Evolutionary conservation across 1,140 invertebrate species (phyloP).

Genomic region (Cotesia vestalis): DNA sequence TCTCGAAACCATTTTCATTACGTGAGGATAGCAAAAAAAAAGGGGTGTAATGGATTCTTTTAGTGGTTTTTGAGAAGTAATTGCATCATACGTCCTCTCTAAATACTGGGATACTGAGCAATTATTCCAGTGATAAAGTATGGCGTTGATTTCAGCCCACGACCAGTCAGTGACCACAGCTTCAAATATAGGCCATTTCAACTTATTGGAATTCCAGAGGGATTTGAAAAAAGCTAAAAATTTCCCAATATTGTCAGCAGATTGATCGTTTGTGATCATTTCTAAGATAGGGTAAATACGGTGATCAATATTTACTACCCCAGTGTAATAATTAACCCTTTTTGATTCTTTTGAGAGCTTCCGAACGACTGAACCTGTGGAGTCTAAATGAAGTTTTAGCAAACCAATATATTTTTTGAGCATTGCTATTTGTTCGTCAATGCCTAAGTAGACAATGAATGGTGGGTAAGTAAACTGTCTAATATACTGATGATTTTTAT

Average conservation of each 20-base stretch:
- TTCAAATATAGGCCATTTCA: slow-evolving; percentile 26
- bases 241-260: slow-evolving; percentile 11
- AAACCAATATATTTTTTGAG: slow-evolving; percentile 14
- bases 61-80: background rate
- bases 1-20: slow-evolving; percentile 35
- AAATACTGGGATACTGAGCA: slow-evolving; percentile 27
- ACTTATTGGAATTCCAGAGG: background rate
- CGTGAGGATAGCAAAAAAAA: slow-evolving; percentile 25
- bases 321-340: slow-evolving; percentile 28
- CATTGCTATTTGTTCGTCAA: slow-evolving; percentile 15
- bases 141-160: slow-evolving; percentile 27
- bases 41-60: background rate
- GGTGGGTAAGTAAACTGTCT: slow-evolving; percentile 1
- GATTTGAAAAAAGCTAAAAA: slow-evolving; percentile 28
- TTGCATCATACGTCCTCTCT: background rate
- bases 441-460: slow-evolving; percentile 28
- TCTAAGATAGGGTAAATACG: slow-evolving; percentile 27
- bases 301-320: slow-evolving; percentile 9
- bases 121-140: slow-evolving; percentile 31
- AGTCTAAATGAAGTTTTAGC: slow-evolving; percentile 28
- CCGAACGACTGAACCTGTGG: slow-evolving; percentile 33
- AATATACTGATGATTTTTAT: slow-evolving; percentile 27
- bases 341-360: slow-evolving; percentile 27
- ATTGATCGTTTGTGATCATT: slow-evolving; percentile 36
- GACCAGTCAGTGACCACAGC: slow-evolving; percentile 27